Conservation (phyloP, 1,140 invertebrate genomes). For the Drosophila ananassae region DNA sequence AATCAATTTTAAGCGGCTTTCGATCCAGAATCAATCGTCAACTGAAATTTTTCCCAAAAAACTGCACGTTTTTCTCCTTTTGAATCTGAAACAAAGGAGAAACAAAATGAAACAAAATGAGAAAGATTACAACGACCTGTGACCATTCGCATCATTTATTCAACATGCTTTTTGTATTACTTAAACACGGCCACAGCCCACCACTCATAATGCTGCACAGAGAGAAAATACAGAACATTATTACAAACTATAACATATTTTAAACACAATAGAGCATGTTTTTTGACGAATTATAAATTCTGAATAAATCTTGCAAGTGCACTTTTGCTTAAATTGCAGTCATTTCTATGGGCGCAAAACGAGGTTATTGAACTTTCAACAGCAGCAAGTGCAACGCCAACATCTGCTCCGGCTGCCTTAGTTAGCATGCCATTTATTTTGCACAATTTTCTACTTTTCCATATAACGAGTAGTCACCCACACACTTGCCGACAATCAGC, state of each 20-base stretch:
- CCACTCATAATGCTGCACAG: neutral
- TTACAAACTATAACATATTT: no score
- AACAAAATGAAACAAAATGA: neutral
- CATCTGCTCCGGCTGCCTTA: conserved; percentile 21
- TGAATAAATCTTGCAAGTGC: neutral
- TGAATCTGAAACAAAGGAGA: neutral
- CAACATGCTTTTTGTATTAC: conserved; percentile 5
- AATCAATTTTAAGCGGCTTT: conserved; percentile 62
- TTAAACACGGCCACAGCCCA: neutral
- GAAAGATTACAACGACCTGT: conserved; percentile 2
- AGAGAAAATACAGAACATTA: neutral
- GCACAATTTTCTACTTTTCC: conserved; percentile 34
- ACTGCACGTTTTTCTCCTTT: conserved; percentile 1
- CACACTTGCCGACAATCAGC: neutral
- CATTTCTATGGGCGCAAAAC: conserved; percentile 53
- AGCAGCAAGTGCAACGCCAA: conserved; percentile 14
- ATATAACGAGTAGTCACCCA: conserved; percentile 39
- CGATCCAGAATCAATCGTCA: conserved; percentile 15
- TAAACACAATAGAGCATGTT: neutral
- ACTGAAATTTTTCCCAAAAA: conserved; percentile 14
- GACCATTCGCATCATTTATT: conserved; percentile 9
- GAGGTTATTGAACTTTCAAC: conserved; percentile 61
- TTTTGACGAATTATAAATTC: neutral
- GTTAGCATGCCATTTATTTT: conserved; percentile 37
- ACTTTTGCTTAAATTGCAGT: conserved; percentile 28